Conservation (phyloP, 2,888 invertebrate genomes). For the Muscina levida region DNA sequence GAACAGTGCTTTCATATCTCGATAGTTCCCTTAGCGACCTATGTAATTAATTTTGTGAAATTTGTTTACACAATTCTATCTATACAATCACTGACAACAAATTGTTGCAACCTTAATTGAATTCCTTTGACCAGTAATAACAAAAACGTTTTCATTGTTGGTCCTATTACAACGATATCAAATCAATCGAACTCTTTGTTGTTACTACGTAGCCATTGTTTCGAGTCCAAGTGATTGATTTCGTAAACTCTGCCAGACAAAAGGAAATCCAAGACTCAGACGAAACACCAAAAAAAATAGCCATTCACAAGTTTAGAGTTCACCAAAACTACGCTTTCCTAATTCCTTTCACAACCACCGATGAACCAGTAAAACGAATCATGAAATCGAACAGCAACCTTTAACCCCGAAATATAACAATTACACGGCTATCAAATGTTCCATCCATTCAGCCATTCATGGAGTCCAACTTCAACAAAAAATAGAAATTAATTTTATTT, state of each 20-base stretch:
- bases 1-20: too few relatives aligned
- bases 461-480: background rate
- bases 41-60: background rate
- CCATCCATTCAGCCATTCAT: conserved; percentile 7
- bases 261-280: background rate
- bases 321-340: conserved; percentile 8
- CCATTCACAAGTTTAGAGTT: conserved; percentile 42
- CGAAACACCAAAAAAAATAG: background rate
- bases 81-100: background rate
- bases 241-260: background rate
- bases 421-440: conserved; percentile 47
- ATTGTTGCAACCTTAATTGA: conserved; percentile 6
- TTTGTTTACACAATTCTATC: background rate
- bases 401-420: conserved; percentile 58
- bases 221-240: conserved; percentile 19
- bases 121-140: conserved; percentile 6
- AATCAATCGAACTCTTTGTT: conserved; percentile 23
- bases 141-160: background rate
- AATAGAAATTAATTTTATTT: background rate
- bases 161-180: conserved; percentile 1
- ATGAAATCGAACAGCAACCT: conserved; percentile 55
- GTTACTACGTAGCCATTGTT: background rate
- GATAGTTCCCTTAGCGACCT: too few relatives aligned
- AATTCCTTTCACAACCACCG: conserved; percentile 1
- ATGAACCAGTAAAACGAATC: conserved; percentile 7